A percentile compares a stretch with the other conserved stretches of the same genome.
These are phyloP conservation scores for Uloborus plumipes DNA, from an alignment of 2,888 invertebrate species.

Conservation along the genomic window DNA sequence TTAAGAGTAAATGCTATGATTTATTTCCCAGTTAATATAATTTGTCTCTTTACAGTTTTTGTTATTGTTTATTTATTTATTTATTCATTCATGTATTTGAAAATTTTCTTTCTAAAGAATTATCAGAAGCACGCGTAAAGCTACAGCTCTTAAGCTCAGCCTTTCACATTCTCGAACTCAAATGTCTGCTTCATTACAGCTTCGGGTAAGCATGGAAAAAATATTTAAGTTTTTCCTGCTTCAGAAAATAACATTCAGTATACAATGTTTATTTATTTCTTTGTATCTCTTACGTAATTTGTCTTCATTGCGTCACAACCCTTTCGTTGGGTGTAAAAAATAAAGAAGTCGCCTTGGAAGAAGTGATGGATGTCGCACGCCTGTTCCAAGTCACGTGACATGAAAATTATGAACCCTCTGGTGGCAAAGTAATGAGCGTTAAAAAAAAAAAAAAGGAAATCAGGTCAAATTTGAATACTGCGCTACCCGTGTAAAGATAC, in stretches of 20 bases:
- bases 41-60: too few relatives aligned
- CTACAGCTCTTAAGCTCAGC: too few relatives aligned
- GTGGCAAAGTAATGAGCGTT: constrained; percentile 6
- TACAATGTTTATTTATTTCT: constrained; percentile 26
- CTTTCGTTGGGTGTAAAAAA: constrained; percentile 3
- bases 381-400: constrained; percentile 22
- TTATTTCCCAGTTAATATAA: too few relatives aligned
- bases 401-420: constrained; percentile 17
- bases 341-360: constrained; percentile 30
- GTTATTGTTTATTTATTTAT: too few relatives aligned
- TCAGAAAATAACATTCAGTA: not conserved
- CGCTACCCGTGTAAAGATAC: constrained; percentile 6
- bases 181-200: too few relatives aligned
- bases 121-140: too few relatives aligned
- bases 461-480: constrained; percentile 17
- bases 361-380: constrained; percentile 24
- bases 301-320: constrained; percentile 37
- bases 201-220: not conserved
- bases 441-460: constrained; percentile 7
- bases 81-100: too few relatives aligned
- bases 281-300: constrained; percentile 40
- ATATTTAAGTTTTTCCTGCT: not conserved
- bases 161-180: too few relatives aligned
- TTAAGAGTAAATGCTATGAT: too few relatives aligned
- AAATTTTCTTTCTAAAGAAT: too few relatives aligned